Percentiles rank a stretch among this genome's conserved stretches.
phyloP scores from a whole-genome alignment of 2,797 vertebrate species.

The Myotis myotis region DNA sequence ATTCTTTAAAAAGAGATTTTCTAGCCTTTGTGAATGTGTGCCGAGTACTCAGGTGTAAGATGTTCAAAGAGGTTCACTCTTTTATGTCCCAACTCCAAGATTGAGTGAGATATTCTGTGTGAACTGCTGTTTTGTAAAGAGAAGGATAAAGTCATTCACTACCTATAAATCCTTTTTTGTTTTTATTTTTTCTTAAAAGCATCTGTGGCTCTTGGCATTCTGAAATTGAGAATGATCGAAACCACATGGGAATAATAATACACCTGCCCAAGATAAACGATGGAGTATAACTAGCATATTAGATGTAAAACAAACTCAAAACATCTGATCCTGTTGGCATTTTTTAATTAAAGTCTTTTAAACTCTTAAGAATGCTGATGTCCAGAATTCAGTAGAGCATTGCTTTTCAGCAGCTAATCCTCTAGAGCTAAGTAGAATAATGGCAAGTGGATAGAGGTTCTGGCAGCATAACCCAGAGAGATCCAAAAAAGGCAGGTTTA shows the following conservation, averaged over 20 bases:
- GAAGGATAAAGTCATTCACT: not conserved
- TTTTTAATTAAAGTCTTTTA: conserved; percentile 10
- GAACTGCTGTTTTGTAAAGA: not conserved
- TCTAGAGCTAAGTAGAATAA: not conserved
- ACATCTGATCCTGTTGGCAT: not conserved
- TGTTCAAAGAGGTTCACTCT: not conserved
- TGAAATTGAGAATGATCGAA: conserved; percentile 1
- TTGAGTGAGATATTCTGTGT: not conserved
- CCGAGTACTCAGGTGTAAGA: not conserved
- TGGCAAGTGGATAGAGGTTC: not conserved
- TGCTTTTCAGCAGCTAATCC: not conserved
- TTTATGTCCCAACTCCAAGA: not conserved
- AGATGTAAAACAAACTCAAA: not conserved
- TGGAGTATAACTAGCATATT: not conserved
- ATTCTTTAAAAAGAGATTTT: not conserved
- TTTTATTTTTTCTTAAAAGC: not conserved
- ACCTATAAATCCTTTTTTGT: not conserved
- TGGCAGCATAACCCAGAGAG: not conserved
- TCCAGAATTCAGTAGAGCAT: not conserved
- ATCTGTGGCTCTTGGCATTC: not conserved
- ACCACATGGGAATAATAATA: not conserved
- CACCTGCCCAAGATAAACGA: not conserved
- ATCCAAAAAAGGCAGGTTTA: not conserved
- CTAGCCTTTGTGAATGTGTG: not conserved
- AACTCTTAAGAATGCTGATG: not conserved